Percentiles rank a stretch among this genome's conserved stretches.
These are phyloP conservation scores for Leptogaster cylindrica DNA, from an alignment of 2,888 invertebrate genomes.

Conservation along the genomic window DNA sequence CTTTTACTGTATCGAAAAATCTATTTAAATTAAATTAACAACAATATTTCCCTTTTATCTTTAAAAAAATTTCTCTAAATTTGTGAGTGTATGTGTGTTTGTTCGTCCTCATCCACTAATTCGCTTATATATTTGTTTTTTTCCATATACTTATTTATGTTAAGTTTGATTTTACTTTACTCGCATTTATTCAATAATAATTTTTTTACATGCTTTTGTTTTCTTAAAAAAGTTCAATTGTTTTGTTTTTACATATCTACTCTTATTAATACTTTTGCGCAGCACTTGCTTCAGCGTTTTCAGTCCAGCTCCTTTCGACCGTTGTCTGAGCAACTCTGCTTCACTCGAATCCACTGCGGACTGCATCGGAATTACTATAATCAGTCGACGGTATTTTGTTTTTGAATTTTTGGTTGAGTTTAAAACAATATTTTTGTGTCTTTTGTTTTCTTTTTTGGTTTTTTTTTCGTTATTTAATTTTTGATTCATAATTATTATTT, in stretches of 20 bases:
- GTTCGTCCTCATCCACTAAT: not conserved
- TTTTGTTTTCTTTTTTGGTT: constrained; percentile 15
- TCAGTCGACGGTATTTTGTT: constrained; percentile 39
- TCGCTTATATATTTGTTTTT: constrained; percentile 9
- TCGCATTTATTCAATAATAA: constrained; percentile 30
- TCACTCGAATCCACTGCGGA: no score
- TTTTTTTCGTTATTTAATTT: not conserved
- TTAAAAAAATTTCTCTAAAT: constrained; percentile 38
- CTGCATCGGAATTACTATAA: constrained; percentile 32
- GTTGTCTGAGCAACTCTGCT: no score
- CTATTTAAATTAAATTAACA: constrained; percentile 45
- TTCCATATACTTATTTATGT: constrained; percentile 6
- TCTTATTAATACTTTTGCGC: constrained; percentile 34
- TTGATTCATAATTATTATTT: no score
- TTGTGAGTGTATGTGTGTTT: constrained; percentile 32
- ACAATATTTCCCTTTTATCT: constrained; percentile 38
- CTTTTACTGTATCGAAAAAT: constrained; percentile 30
- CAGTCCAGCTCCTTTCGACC: constrained; percentile 6
- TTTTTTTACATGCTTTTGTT: constrained; percentile 14
- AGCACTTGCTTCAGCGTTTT: not conserved
- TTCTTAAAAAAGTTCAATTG: constrained; percentile 2
- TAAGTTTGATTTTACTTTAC: constrained; percentile 12
- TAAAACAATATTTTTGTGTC: not conserved
- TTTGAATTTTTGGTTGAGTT: constrained; percentile 8
- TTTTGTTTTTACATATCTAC: constrained; percentile 40